phyloP scores from a whole-genome alignment of 2,113 vertebrate genomes.

The Pelodiscus sinensis region DNA sequence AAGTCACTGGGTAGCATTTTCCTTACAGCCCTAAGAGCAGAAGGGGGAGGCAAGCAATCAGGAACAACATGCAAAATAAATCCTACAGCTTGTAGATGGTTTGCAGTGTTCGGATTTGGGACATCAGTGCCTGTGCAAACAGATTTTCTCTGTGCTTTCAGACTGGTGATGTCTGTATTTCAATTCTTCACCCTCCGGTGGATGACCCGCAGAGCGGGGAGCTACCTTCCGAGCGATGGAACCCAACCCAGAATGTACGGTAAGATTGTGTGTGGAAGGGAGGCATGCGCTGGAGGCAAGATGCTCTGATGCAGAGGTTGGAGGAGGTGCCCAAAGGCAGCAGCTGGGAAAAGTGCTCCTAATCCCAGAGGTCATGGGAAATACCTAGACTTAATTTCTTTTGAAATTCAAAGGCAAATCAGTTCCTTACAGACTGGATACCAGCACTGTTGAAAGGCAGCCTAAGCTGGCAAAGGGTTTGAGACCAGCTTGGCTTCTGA shows the following conservation, averaged over 20 bases:
- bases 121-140: background rate
- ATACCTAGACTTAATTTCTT: background rate
- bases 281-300: rapidly evolving
- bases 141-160: slow-evolving; percentile 33
- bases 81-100: rapidly evolving
- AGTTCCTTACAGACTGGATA: background rate
- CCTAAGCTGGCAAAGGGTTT: background rate
- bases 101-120: background rate
- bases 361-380: background rate
- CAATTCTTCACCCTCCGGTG: slow-evolving; percentile 92
- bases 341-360: background rate
- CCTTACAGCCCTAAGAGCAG: background rate
- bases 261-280: slow-evolving; percentile 54
- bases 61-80: background rate
- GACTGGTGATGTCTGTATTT: slow-evolving; percentile 96
- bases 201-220: slow-evolving; percentile 97
- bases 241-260: slow-evolving; percentile 97
- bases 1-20: too few species aligned
- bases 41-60: rapidly evolving
- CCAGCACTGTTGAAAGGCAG: background rate
- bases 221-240: slow-evolving; percentile 94
- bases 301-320: background rate
- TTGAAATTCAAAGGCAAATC: background rate
- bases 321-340: background rate
- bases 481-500: background rate